These are phyloP conservation scores for Drosophila acutilabella DNA, from an alignment of 2,888 invertebrate genomes.

Conservation along the genomic window DNA sequence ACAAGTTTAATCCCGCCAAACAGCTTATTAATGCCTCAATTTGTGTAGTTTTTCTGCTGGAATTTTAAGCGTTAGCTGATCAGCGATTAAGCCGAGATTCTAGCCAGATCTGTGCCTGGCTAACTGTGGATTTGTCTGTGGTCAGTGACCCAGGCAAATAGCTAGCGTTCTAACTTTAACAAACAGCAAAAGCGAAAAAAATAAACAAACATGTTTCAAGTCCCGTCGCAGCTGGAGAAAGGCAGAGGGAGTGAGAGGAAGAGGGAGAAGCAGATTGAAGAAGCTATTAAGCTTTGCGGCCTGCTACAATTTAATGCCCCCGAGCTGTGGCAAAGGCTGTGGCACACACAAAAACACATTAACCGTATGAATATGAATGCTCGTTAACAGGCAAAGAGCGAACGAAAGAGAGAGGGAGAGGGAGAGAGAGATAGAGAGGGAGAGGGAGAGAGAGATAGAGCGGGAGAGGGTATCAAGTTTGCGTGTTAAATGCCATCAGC, in stretches of 20 bases:
- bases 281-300: constrained; percentile 36
- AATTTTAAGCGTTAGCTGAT: constrained; percentile 17
- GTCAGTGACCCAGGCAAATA: constrained; percentile 71
- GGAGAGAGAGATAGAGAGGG: no score
- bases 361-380: constrained; percentile 69
- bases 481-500: constrained; percentile 65
- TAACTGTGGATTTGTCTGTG: constrained; percentile 76
- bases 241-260: not conserved
- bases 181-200: not conserved
- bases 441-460: no score
- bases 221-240: constrained; percentile 19
- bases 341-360: constrained; percentile 57
- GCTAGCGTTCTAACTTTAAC: constrained; percentile 3
- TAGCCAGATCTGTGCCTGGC: constrained; percentile 10
- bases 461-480: constrained; percentile 37
- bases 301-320: constrained; percentile 59
- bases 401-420: not conserved
- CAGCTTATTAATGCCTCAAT: not conserved
- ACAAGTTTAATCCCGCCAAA: not conserved
- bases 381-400: constrained; percentile 51
- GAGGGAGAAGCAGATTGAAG: not conserved
- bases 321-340: constrained; percentile 8
- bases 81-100: constrained; percentile 8
- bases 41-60: constrained; percentile 5
- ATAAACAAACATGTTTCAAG: constrained; percentile 68